A percentile compares a stretch with the other conserved stretches of the same genome.
Evolutionary conservation across 92 coral and sea anemone species (phyloP).

Genomic region (Phenganax subtilis): DNA sequence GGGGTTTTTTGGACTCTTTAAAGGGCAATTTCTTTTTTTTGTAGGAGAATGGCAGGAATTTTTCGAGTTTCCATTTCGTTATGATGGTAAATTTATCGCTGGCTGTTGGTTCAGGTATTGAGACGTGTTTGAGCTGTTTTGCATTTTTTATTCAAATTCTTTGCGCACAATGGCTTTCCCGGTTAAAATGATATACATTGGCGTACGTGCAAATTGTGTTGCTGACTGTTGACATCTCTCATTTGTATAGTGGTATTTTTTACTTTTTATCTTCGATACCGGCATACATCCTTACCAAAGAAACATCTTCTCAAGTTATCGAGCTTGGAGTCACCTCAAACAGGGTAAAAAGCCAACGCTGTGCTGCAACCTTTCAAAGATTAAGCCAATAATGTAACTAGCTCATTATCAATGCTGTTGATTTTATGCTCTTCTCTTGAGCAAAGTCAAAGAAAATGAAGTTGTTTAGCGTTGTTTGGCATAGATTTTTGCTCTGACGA

Average conservation of each 20-base stretch:
- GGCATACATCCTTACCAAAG: neutral
- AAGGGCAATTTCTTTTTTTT: neutral
- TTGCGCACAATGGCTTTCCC: no score
- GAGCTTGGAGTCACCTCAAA: constrained; percentile 4
- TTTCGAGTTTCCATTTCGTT: constrained; percentile 75
- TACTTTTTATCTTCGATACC: neutral
- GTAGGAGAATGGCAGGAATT: constrained; percentile 66
- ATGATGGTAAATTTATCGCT: constrained; percentile 65
- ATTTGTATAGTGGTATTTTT: constrained; percentile 22
- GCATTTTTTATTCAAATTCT: neutral
- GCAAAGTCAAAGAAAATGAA: no score
- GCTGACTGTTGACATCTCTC: neutral
- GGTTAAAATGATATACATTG: no score
- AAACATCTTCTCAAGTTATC: constrained; percentile 16
- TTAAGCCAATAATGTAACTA: neutral
- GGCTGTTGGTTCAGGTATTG: constrained; percentile 79
- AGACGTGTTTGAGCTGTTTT: neutral
- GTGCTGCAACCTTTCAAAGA: neutral
- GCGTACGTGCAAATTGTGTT: no score
- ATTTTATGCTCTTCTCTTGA: no score
- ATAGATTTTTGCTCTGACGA: neutral
- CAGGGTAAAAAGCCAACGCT: neutral
- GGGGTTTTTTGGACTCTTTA: neutral
- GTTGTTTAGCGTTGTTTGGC: neutral
- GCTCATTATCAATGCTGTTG: neutral